phyloP scores from a whole-genome alignment of 2,113 vertebrate species.

The Clupea harengus region DNA sequence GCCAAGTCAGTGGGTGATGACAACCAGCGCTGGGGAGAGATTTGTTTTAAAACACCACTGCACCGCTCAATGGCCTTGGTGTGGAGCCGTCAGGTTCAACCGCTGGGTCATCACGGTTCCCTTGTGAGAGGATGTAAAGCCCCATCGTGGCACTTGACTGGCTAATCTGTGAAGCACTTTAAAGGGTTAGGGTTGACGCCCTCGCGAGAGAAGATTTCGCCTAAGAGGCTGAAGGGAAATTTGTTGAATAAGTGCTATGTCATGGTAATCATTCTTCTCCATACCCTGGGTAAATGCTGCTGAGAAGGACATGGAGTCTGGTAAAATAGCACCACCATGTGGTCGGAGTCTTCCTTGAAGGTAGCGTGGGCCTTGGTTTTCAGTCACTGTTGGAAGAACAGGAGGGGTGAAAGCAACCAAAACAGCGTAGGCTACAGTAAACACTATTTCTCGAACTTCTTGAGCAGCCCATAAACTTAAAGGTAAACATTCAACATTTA shows the following conservation, averaged over 20 bases:
- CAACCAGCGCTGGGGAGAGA: neutral
- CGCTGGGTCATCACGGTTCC: neutral
- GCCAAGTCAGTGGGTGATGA: constrained; percentile 12
- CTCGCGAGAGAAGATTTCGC: neutral
- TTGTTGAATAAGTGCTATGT: constrained; percentile 8
- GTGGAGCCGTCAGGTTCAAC: neutral
- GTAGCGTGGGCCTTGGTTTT: neutral
- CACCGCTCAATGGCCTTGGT: neutral
- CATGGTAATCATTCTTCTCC: neutral
- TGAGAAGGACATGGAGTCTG: neutral
- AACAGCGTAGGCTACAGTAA: neutral
- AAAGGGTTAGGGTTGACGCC: neutral
- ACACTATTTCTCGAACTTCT: neutral
- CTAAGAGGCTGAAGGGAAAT: neutral
- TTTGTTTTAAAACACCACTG: neutral
- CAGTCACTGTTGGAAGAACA: neutral
- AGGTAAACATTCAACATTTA: too few relatives aligned
- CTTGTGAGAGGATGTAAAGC: neutral
- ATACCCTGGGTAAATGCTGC: neutral
- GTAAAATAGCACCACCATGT: constrained; percentile 46
- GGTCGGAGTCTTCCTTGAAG: neutral
- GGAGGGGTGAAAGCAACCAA: neutral
- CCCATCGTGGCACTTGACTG: neutral
- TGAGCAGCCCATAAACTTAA: neutral
- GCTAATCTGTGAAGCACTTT: neutral